Base-by-base conservation (phyloP, 2,797 vertebrate species). In the Chlorospingus semifuscus region DNA sequence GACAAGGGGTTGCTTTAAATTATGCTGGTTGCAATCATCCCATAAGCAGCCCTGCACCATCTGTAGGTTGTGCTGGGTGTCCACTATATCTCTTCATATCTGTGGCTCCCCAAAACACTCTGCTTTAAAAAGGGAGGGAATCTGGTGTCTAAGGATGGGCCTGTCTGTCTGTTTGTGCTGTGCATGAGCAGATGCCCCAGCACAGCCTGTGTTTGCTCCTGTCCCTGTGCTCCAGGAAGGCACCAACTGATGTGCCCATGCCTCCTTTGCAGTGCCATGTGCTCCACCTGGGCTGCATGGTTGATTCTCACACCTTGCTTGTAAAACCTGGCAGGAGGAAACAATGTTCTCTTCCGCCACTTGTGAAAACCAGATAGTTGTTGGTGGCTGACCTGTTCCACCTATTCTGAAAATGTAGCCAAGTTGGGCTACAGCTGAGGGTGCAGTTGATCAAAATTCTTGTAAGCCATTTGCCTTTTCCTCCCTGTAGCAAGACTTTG, bases 281-380 rank as follows among this genome's bases (percentile, higher is more conserved):
- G 26, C 47, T 63, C 12, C 32, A 1, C 2, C 1, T 32, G 52
- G 19, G 14, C 52, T 77, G 2, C 3, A 0, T 12, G 13, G 7
- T 39, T 56, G 53, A 22, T 80, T 92, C 60, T 86, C 47, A 15
- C 46, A 49, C 34, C 65, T 80, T 77, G 32, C 64, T 74, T 76
- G 22, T 77, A 53, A 85, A 80, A 70, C 19, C 37, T 49, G 19
- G 11, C 52, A 60, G 29, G 29, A 79, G 17, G 34, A 12, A 74
- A 34, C 50, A 59, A 30, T 24, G 4, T 50, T 85, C 26, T 47
- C 29, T 37, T 83, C 53, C 22, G 27, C 3, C 11, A 16, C 20
- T 55, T 66, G 22, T 53, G 49, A 78, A 87, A 78, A 83, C 9
- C 30, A 41, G 13, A 21, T 41, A 47, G 22, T 50, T 88, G 34